phyloP scores from a whole-genome alignment of 92 coral and sea anemone species.

The Porites lobata region DNA sequence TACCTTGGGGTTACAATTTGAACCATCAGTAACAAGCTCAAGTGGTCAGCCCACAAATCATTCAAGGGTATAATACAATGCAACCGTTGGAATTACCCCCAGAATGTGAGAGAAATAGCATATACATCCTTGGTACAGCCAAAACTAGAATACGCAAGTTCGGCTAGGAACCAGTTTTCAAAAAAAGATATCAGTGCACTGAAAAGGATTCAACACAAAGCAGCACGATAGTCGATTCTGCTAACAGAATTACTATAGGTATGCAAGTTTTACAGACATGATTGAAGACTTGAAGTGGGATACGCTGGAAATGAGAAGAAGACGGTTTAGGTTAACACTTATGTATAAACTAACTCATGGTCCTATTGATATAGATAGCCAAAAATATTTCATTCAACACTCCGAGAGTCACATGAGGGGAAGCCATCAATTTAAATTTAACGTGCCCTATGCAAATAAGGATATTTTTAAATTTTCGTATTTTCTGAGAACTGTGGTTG shows the following conservation, averaged over 20 bases:
- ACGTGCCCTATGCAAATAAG: no score
- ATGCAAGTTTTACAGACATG: background rate
- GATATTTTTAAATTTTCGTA: no score
- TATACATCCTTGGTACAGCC: constrained; percentile 44
- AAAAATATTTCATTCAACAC: no score
- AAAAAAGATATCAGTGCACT: constrained; percentile 20
- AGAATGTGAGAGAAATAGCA: constrained; percentile 43
- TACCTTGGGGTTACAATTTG: constrained; percentile 24
- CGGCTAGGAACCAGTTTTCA: no score
- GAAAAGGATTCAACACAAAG: constrained; percentile 22
- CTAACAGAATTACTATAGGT: background rate
- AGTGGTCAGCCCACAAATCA: constrained; percentile 40
- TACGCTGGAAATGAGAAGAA: no score
- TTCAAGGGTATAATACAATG: constrained; percentile 31
- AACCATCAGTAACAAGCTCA: constrained; percentile 35
- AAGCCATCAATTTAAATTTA: no score
- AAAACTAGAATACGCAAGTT: constrained; percentile 21
- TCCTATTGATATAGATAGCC: no score
- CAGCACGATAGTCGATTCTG: background rate
- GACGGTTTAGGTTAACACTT: no score
- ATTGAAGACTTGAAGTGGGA: no score
- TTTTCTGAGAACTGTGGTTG: no score
- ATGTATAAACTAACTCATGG: no score
- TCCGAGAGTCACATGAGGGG: no score
- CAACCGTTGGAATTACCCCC: constrained; percentile 42